Percentiles rank a stretch among this genome's conserved stretches.
phyloP scores from a whole-genome alignment of 2,113 vertebrate genomes.

The Dolichotis patagonum region DNA sequence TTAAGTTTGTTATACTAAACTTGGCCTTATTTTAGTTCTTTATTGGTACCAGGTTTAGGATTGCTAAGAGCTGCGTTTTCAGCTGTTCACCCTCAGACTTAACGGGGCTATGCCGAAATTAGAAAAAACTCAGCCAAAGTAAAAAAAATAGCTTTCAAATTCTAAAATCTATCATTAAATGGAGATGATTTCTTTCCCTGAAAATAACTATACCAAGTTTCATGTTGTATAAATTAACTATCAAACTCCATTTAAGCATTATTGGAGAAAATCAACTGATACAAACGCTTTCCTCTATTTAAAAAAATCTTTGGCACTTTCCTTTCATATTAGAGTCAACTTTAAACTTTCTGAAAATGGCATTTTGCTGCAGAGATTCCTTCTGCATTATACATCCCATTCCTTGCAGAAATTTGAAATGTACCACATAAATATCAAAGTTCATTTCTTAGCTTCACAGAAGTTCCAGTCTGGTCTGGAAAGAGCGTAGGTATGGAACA shows the following conservation, averaged over 20 bases:
- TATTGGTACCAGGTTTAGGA: not conserved
- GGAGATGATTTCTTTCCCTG: not conserved
- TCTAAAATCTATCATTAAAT: slow-evolving; percentile 47
- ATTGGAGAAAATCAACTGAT: slow-evolving; percentile 33
- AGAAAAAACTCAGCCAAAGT: slow-evolving; percentile 31
- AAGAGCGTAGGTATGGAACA: not conserved
- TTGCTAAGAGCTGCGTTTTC: not conserved
- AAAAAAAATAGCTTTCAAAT: slow-evolving; percentile 45
- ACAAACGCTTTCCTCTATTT: slow-evolving; percentile 35
- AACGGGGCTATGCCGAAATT: not conserved
- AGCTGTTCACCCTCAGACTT: not conserved
- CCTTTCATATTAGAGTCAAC: slow-evolving; percentile 24
- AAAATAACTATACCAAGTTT: slow-evolving; percentile 45
- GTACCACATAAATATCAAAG: slow-evolving; percentile 45
- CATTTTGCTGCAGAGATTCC: slow-evolving; percentile 27
- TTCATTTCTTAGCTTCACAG: slow-evolving; percentile 55
- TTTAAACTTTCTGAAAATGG: slow-evolving; percentile 40
- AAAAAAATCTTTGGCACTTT: slow-evolving; percentile 39
- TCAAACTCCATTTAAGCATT: slow-evolving; percentile 41
- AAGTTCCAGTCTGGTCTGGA: slow-evolving; percentile 48
- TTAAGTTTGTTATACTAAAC: not conserved
- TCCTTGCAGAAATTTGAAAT: slow-evolving; percentile 57
- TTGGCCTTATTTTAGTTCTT: not conserved
- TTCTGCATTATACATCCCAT: not conserved
- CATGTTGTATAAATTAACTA: not conserved